These are phyloP conservation scores for Gonioctena quinquepunctata DNA, from an alignment of 1,140 invertebrate genomes.

Conservation along the genomic window DNA sequence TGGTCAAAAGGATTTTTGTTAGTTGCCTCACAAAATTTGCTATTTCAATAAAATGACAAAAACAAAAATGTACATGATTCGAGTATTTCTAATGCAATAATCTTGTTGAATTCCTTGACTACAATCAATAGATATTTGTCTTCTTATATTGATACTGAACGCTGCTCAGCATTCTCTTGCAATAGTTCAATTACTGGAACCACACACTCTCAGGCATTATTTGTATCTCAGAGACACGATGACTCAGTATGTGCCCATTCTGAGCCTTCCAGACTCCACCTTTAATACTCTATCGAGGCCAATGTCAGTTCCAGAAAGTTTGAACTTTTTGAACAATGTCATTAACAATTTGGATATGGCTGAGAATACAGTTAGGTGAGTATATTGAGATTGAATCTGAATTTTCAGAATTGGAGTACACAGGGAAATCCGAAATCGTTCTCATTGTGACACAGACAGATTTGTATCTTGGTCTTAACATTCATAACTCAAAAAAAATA, in stretches of 20 bases:
- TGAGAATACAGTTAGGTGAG: conserved; percentile 60
- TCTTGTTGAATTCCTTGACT: no score
- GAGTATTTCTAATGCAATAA: no score
- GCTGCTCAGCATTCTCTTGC: conserved; percentile 88
- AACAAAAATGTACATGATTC: no score
- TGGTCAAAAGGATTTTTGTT: no score
- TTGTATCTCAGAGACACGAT: conserved; percentile 92
- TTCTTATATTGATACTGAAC: conserved; percentile 93
- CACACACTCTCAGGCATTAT: conserved; percentile 91
- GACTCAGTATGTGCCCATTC: conserved; percentile 85
- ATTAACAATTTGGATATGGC: conserved; percentile 72
- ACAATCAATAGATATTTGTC: conserved; percentile 74
- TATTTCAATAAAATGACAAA: no score
- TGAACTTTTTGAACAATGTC: conserved; percentile 71
- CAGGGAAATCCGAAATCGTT: no score
- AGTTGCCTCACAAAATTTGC: no score
- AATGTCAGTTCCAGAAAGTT: conserved; percentile 50
- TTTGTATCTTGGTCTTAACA: no score
- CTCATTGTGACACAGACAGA: no score
- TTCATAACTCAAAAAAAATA: no score
- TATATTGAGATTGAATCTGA: no score
- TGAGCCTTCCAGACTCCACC: conserved; percentile 59
- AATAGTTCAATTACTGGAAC: conserved; percentile 89
- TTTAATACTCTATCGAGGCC: conserved; percentile 38
- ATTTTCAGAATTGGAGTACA: no score